These are phyloP conservation scores for Eudyptes chrysolophus DNA, from an alignment of 2,113 vertebrate genomes.

Conservation along the genomic window DNA sequence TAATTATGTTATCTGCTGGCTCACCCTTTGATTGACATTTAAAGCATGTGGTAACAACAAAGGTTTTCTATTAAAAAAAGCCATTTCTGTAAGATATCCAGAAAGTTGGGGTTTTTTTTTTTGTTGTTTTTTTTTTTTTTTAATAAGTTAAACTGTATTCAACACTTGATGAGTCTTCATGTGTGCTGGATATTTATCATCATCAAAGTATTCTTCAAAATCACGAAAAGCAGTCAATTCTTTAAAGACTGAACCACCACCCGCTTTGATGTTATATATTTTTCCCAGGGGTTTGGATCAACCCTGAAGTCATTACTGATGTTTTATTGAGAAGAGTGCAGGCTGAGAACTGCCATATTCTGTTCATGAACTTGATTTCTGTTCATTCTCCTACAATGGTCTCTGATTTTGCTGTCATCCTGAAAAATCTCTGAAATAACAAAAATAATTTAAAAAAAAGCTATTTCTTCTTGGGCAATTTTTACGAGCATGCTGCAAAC, in stretches of 20 bases:
- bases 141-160: not conserved
- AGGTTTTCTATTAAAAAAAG: not conserved
- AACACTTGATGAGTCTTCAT: not conserved
- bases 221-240: not conserved
- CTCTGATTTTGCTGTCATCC: not conserved
- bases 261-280: not conserved
- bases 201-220: not conserved
- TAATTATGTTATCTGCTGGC: not conserved
- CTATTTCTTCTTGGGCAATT: not conserved
- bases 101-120: not conserved
- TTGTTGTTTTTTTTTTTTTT: not conserved
- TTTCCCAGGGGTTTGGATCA: not conserved
- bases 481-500: not conserved
- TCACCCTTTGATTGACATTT: not conserved
- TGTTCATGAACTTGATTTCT: not conserved
- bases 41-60: not conserved
- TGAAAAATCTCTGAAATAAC: not conserved
- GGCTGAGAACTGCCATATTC: not conserved
- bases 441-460: too few species aligned
- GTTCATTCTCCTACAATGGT: not conserved
- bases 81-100: not conserved
- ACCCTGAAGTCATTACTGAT: conserved; percentile 3
- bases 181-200: not conserved
- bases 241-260: not conserved
- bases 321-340: conserved; percentile 4